Evolutionary conservation across 2,888 invertebrate genomes (phyloP).

Genomic region (Dromius quadrimaculatus): DNA sequence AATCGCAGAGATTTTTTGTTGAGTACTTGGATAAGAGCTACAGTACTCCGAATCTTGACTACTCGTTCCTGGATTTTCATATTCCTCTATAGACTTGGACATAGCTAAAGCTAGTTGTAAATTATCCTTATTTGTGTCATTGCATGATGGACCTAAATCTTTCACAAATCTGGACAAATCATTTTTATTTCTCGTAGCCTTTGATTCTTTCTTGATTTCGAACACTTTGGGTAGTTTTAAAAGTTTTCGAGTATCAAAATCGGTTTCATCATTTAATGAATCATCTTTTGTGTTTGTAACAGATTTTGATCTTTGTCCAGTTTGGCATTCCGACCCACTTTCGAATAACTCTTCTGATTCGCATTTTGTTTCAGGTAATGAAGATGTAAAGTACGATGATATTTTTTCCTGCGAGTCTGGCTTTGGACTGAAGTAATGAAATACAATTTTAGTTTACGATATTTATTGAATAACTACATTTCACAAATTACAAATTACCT

Average conservation of each 20-base stretch:
- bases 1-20: constrained; percentile 62
- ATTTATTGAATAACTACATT: constrained; percentile 40
- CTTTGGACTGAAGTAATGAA: constrained; percentile 30
- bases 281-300: constrained; percentile 47
- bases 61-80: constrained; percentile 55
- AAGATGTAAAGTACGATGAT: constrained; percentile 24
- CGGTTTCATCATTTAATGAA: constrained; percentile 57
- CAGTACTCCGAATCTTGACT: constrained; percentile 31
- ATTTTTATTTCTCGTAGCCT: constrained; percentile 59
- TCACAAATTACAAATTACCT: constrained; percentile 57
- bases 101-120: constrained; percentile 77
- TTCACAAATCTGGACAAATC: constrained; percentile 61
- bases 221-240: constrained; percentile 55
- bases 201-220: constrained; percentile 54
- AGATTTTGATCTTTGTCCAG: constrained; percentile 50
- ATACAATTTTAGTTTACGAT: constrained; percentile 1
- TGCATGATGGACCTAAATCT: constrained; percentile 63
- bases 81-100: constrained; percentile 70
- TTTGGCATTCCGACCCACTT: constrained; percentile 8
- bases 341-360: constrained; percentile 9
- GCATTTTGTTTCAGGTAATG: neutral
- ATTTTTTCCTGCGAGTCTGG: constrained; percentile 27
- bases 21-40: constrained; percentile 54
- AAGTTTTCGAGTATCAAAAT: constrained; percentile 60
- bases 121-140: constrained; percentile 75